Evolutionary conservation across 1,140 invertebrate genomes (phyloP), one percentile per base, ranked within the genome.

Genomic region (Pseudomyrmex concolor): DNA sequence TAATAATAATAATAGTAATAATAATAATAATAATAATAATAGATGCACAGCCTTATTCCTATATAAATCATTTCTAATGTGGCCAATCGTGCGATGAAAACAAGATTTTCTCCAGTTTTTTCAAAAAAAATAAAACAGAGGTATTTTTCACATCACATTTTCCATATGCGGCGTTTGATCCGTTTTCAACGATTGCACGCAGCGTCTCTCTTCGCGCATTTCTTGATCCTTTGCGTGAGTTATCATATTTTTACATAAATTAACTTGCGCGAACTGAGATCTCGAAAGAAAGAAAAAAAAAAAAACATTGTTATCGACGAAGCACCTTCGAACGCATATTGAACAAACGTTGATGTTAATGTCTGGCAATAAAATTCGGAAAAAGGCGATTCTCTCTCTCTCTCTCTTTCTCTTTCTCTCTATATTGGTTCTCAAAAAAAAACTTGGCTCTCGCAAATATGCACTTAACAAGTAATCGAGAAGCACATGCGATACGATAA

Each of bases 231-330:
- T 87, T 85, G 77, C 77, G 22, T 57, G 73, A 34, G 34, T 34
- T 34, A 34, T 34, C 34, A 5, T 15, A 17, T 72, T 55, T 70
- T 72, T 84, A 48, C 22, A 74, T 86, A 84, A 73, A 73, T 67
- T 87, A 57, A 76, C 50, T 88, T 63, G 87, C 82, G 78, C 74
- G 70, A 87, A 59, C 82, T 88, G 85, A 87, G 82, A 88, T 88
- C 86, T 87, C 76, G 84, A 74, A 34, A 34, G 0, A 0, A 7
- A 34, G 7, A 34, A 34, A 5, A 34, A 34, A 34, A 34, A 34
- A 34, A 34, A 34, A 34, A 34, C 3, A 34, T 0, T 8, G 50
- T 84, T 76, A 84, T 22, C 74, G 81, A 86, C 82, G 22, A 88
- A 88, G 70, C 82, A 87, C 66, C 34, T 70, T 88, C 73, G 71